Base-by-base conservation (phyloP, 2,888 invertebrate species). In the Nemurella pictetii region DNA sequence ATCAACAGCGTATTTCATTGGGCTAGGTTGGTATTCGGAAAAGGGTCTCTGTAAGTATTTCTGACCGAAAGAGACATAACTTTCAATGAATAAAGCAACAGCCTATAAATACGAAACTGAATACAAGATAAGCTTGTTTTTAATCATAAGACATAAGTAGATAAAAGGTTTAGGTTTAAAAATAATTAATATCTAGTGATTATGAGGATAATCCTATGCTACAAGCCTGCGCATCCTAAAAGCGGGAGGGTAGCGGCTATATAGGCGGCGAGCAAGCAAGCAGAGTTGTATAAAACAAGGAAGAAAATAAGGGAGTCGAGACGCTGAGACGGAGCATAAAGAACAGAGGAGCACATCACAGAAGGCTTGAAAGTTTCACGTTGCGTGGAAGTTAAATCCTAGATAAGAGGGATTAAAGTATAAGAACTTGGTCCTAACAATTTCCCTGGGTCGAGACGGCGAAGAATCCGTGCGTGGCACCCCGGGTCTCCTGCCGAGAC, bases 321-420 rank as follows among this genome's bases (percentile, higher is more conserved):
- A 55, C 55, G 55, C 9, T 55, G 55, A 20, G 55, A n/a, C n/a
- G n/a, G n/a, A n/a, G 55, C 55, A 55, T 55, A 55, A 55, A 55
- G 55, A 55, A 55, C 55, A 55, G 55, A 55, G 55, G 55, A 55
- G 55, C 55, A 35, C 55, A 55, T 55, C 55, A 55, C 55, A 55
- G 55, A 55, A 12, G 55, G 55, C 78, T 29, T 29, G 29, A 28
- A 78, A 78, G 28, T 78, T 78, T 27, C 29, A 4, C 78, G 78
- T 29, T 29, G 78, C 30, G 29, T 78, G 29, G 78, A 78, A 27
- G 78, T 78, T 30, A 78, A 78, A 30, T 30, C 28, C 78, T 30
- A 78, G 78, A 78, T 78, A 78, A 78, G 78, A 27, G 78, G 78
- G 78, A 78, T 78, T 78, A 78, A 78, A 78, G 78, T 27, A 78